These are phyloP conservation scores for Volucella bombylans DNA, from an alignment of 2,888 invertebrate species.

Conservation along the genomic window DNA sequence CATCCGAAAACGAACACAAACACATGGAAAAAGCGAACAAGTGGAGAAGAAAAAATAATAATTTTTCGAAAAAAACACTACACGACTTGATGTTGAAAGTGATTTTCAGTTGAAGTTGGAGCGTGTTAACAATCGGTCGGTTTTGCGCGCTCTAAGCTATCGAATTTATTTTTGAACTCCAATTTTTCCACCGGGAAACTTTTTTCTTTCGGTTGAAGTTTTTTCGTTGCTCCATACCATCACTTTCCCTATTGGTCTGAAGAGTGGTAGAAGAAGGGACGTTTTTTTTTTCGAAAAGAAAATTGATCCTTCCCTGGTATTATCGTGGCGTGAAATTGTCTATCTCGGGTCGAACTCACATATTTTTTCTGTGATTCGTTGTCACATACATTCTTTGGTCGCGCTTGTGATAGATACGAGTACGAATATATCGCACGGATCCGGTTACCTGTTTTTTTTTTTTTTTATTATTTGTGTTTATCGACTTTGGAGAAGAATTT, in stretches of 20 bases:
- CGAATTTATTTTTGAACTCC: slow-evolving; percentile 33
- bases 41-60: slow-evolving; percentile 6
- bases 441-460: slow-evolving; percentile 3
- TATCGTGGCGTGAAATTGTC: neutral
- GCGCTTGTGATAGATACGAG: too few relatives aligned
- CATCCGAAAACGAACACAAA: slow-evolving; percentile 61
- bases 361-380: too few relatives aligned
- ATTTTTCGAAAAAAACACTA: slow-evolving; percentile 55
- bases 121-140: slow-evolving; percentile 77
- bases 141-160: slow-evolving; percentile 74
- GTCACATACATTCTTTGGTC: too few relatives aligned
- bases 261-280: neutral
- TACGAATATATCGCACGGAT: neutral
- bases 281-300: neutral
- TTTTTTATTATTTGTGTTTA: slow-evolving; percentile 24
- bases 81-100: slow-evolving; percentile 66
- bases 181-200: slow-evolving; percentile 55
- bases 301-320: neutral
- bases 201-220: slow-evolving; percentile 38
- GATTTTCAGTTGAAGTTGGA: slow-evolving; percentile 78
- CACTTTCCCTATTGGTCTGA: slow-evolving; percentile 26
- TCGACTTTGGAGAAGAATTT: slow-evolving; percentile 38
- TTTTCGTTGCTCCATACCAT: slow-evolving; percentile 19
- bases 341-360: too few relatives aligned
- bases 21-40: slow-evolving; percentile 31